Conservation (phyloP, 1,140 invertebrate genomes). For the Atta cephalotes region DNA sequence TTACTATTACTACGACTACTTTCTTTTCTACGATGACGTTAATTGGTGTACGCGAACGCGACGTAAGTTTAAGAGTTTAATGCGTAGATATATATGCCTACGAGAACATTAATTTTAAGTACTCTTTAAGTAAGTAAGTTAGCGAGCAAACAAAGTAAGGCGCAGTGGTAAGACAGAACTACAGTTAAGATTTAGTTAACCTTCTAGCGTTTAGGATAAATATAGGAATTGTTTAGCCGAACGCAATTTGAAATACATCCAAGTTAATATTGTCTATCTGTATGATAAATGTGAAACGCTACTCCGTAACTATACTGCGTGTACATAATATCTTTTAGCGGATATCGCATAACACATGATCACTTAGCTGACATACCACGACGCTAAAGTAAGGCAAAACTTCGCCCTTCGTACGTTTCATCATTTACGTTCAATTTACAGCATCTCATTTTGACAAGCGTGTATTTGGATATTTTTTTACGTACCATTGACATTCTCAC, state of each 20-base stretch:
- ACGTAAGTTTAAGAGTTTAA: conserved; percentile 51
- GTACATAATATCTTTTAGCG: conserved; percentile 73
- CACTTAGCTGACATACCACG: conserved; percentile 63
- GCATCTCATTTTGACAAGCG: conserved; percentile 7
- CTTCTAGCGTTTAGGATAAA: conserved; percentile 69
- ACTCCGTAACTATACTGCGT: conserved; percentile 76
- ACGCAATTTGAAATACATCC: conserved; percentile 66
- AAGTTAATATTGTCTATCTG: conserved; percentile 75
- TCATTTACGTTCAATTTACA: background rate
- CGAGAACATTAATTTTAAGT: conserved; percentile 67
- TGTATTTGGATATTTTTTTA: conserved; percentile 55
- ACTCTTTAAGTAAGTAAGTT: conserved; percentile 57
- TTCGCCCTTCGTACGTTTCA: conserved; percentile 58
- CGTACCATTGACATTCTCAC: conserved; percentile 35
- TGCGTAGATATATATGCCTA: conserved; percentile 63
- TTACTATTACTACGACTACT: conserved; percentile 47
- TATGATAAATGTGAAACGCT: conserved; percentile 76
- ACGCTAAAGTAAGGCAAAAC: conserved; percentile 40
- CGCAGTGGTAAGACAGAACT: conserved; percentile 22
- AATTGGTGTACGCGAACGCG: conserved; percentile 35
- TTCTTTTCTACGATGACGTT: conserved; percentile 64
- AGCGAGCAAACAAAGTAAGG: conserved; percentile 13
- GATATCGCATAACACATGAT: conserved; percentile 63
- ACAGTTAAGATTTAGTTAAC: conserved; percentile 73
- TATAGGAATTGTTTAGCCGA: conserved; percentile 74